A percentile compares a stretch with the other conserved stretches of the same genome.
Evolutionary conservation across 2,113 vertebrate species (phyloP).

Genomic region (Psilopogon haemacephalus): DNA sequence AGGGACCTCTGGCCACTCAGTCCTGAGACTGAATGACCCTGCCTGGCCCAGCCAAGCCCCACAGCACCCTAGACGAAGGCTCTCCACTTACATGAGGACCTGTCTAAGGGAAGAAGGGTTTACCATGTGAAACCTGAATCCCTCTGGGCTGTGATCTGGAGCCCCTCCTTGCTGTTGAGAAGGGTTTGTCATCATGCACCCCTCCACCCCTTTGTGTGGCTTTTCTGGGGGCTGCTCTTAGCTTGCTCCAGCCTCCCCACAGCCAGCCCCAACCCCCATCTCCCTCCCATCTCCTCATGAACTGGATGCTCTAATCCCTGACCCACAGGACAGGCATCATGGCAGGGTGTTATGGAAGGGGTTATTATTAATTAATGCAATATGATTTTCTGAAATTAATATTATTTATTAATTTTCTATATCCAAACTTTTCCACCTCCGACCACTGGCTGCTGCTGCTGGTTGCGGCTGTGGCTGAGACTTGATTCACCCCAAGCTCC

Average conservation of each 20-base stretch:
- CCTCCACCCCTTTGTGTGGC: not conserved
- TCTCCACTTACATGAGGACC: not conserved
- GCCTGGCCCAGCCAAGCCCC: not conserved
- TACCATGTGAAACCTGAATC: not conserved
- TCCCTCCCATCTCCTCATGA: not conserved
- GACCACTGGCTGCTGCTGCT: too few species aligned
- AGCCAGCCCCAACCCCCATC: not conserved
- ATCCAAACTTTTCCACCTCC: too few species aligned
- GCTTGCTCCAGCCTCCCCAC: not conserved
- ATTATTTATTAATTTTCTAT: too few species aligned
- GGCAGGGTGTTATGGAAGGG: too few species aligned
- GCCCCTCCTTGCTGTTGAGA: fast-evolving
- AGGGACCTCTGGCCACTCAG: not conserved
- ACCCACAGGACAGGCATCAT: not conserved
- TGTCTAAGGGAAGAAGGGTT: not conserved
- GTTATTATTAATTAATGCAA: too few species aligned
- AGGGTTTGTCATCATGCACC: not conserved
- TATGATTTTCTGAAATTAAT: too few species aligned
- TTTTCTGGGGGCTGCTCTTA: fast-evolving
- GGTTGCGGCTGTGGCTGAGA: too few species aligned
- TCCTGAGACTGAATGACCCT: not conserved
- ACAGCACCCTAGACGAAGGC: not conserved
- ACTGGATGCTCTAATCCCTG: not conserved
- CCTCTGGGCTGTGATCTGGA: fast-evolving
- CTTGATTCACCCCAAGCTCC: too few species aligned